These are phyloP conservation scores for Seira ritae DNA, from an alignment of 2,888 invertebrate genomes.

Conservation along the genomic window DNA sequence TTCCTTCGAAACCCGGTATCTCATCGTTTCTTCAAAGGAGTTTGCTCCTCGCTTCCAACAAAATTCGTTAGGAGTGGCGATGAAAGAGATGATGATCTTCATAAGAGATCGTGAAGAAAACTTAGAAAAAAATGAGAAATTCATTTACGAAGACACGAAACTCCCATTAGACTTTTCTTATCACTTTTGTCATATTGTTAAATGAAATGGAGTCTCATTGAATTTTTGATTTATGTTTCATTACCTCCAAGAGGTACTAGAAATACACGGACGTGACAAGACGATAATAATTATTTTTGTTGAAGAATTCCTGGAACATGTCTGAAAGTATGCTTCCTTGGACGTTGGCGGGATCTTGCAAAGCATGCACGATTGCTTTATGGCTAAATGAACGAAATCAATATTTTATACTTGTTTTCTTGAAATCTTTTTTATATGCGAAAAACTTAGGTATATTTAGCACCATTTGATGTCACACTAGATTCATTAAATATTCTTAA, in stretches of 20 bases:
- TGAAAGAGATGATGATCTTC: not conserved
- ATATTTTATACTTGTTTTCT: not conserved
- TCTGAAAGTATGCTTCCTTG: too few relatives aligned
- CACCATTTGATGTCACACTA: slow-evolving; percentile 16
- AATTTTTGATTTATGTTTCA: slow-evolving; percentile 21
- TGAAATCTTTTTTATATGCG: too few relatives aligned
- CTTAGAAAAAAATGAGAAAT: not conserved
- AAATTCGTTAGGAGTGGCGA: not conserved
- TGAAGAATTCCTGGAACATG: not conserved
- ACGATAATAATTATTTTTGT: not conserved
- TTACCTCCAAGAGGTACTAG: not conserved
- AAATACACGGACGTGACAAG: slow-evolving; percentile 10
- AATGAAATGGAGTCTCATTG: not conserved
- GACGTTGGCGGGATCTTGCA: too few relatives aligned
- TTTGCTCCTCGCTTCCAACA: not conserved
- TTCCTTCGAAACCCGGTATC: not conserved
- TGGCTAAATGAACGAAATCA: too few relatives aligned
- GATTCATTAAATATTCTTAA: slow-evolving; percentile 2
- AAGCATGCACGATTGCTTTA: too few relatives aligned
- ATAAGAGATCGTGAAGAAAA: not conserved
- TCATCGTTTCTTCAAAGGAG: not conserved
- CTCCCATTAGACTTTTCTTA: not conserved
- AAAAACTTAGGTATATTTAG: slow-evolving; percentile 26
- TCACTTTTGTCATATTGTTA: slow-evolving; percentile 5
- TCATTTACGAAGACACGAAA: slow-evolving; percentile 6